Evolutionary conservation across 2,797 vertebrate genomes (phyloP).

Genomic region (Otolemur crassicaudatus): DNA sequence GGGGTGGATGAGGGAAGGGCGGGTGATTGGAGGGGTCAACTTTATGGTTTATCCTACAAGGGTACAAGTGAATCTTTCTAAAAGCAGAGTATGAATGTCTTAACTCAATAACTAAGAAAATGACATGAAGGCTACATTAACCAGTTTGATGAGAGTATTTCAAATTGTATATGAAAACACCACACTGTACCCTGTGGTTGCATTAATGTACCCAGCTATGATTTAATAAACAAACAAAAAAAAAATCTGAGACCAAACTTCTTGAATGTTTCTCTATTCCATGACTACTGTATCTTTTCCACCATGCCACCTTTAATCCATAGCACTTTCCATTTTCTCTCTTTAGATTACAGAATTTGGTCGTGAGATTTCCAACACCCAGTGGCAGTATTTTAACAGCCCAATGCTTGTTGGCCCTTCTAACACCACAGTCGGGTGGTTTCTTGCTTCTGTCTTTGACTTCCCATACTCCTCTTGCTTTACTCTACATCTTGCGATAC

Average conservation of each 20-base stretch:
- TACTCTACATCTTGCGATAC: background rate
- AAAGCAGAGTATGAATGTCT: no score
- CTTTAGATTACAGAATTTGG: background rate
- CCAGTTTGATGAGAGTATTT: no score
- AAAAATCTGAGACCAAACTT: background rate
- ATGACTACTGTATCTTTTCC: background rate
- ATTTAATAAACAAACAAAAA: no score
- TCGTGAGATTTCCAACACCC: background rate
- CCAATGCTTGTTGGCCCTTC: background rate
- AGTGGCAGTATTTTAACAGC: background rate
- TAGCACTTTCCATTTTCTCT: background rate
- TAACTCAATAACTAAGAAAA: no score
- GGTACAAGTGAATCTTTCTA: no score
- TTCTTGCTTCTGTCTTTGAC: background rate
- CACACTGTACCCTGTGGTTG: no score
- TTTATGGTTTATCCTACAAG: no score
- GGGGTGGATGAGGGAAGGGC: no score
- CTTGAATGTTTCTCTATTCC: background rate
- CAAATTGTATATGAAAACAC: no score
- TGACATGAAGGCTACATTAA: no score
- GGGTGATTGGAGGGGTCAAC: no score
- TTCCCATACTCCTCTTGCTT: background rate
- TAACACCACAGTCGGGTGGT: background rate
- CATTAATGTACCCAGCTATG: no score
- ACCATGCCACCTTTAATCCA: rapidly evolving